Evolutionary conservation across 2,888 invertebrate species (phyloP).

Genomic region (Agrotis ipsilon): DNA sequence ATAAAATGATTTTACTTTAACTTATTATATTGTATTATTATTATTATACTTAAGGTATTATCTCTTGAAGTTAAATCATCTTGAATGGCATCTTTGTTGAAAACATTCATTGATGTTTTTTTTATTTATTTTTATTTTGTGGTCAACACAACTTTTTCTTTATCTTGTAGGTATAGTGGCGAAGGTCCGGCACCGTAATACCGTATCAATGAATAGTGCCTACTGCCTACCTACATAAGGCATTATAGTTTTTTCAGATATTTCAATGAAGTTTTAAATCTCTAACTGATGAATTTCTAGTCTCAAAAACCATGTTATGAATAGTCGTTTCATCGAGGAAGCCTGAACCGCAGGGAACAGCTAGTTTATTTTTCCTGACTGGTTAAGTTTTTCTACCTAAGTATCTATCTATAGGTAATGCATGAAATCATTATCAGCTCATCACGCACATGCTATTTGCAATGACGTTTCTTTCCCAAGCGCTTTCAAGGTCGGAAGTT

Average conservation of each 20-base stretch:
- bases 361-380: no score
- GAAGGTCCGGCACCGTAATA: background rate
- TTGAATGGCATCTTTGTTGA: slow-evolving; percentile 38
- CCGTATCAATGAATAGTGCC: slow-evolving; percentile 20
- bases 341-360: no score
- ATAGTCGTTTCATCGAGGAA: no score
- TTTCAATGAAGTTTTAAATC: background rate
- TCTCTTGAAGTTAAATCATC: background rate
- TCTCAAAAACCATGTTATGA: no score
- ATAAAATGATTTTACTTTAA: no score
- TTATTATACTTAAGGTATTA: slow-evolving; percentile 3
- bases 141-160: slow-evolving; percentile 24
- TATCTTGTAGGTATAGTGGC: slow-evolving; percentile 7
- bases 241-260: background rate
- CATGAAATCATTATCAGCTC: background rate
- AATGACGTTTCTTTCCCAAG: background rate
- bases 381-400: background rate
- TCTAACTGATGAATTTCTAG: no score
- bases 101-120: slow-evolving; percentile 36
- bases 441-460: slow-evolving; percentile 3
- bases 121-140: slow-evolving; percentile 25
- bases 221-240: background rate
- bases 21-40: background rate
- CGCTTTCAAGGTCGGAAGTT: slow-evolving; percentile 5
- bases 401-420: background rate